Evolutionary conservation across 2,797 vertebrate species (phyloP), one percentile per base, ranked within the genome.

Genomic region (Pseudotriccus pelzelni): DNA sequence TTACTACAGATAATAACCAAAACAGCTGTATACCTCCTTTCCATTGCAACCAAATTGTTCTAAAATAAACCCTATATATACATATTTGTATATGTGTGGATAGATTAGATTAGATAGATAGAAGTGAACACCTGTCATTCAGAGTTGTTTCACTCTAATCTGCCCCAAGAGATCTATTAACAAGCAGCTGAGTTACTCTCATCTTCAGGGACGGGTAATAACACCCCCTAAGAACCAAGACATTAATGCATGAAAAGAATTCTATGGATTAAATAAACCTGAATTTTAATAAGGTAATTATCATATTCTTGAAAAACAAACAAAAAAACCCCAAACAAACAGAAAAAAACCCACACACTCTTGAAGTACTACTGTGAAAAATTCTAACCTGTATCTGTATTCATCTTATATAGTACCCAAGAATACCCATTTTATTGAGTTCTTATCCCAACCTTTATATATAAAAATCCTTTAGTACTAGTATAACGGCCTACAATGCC

Each of bases 191-290:
- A 52, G 20, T 13, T 59, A 39, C 12, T 6, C 30, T 53, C 24
- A 25, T 39, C 46, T 53, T 39, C 4, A 3, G 11, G 20, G 8
- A 3, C 0, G 0, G 8, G 14, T 53, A 39, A 34, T 22, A 52
- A 39, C 5, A 21, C 1, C 11, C 4, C 4, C 11, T 18, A 27
- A 60, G 21, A 60, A 39, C 36, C 12, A 37, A 78, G 6, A 63
- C 5, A 28, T 64, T 78, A 53, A 9, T 47, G 28, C 23, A 24
- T 79, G 9, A 78, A 90, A 46, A 9, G 15, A 93, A 66, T 34
- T 6, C 4, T 55, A 7, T 32, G 62, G 52, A 67, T 84, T 44
- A 64, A 88, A 62, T 39, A 64, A 67, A 77, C 34, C 24, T 62
- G 34, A 46, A 79, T 82, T 88, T 93, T 78, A 75, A 70, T 18